Evolutionary conservation across 1,140 invertebrate genomes (phyloP).

Genomic region (Cyclina sinensis): DNA sequence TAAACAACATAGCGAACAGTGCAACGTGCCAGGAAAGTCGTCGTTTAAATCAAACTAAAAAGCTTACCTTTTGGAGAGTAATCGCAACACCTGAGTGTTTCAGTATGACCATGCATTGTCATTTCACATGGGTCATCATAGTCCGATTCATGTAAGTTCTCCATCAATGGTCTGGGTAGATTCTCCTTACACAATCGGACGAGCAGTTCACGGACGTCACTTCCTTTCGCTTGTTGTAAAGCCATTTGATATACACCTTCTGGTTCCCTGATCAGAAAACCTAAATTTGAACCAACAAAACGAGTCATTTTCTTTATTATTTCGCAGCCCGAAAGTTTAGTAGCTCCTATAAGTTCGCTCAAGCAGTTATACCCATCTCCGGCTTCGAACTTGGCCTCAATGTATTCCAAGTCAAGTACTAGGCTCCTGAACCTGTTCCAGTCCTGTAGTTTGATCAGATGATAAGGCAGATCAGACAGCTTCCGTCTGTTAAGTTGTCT

Average conservation of each 20-base stretch:
- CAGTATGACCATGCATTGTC: conserved; percentile 55
- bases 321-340: conserved; percentile 27
- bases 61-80: conserved; percentile 52
- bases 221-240: conserved; percentile 26
- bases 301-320: conserved; percentile 37
- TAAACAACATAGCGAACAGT: too few relatives aligned
- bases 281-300: conserved; percentile 55
- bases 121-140: conserved; percentile 57
- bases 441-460: conserved; percentile 50
- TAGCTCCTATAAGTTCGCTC: conserved; percentile 60
- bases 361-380: conserved; percentile 55
- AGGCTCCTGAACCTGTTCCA: conserved; percentile 50
- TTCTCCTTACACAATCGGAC: neutral
- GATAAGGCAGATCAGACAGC: conserved; percentile 53
- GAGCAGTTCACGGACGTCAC: conserved; percentile 2
- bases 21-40: too few relatives aligned
- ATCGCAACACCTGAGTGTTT: conserved; percentile 45
- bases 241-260: conserved; percentile 51
- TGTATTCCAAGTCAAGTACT: conserved; percentile 33
- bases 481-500: conserved; percentile 55
- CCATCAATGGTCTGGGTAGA: conserved; percentile 27
- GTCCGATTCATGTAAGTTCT: conserved; percentile 35
- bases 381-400: conserved; percentile 65
- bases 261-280: conserved; percentile 50
- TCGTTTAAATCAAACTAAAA: too few relatives aligned